Conservation (phyloP, 2,113 vertebrate species). For the Perognathus longimembris region DNA sequence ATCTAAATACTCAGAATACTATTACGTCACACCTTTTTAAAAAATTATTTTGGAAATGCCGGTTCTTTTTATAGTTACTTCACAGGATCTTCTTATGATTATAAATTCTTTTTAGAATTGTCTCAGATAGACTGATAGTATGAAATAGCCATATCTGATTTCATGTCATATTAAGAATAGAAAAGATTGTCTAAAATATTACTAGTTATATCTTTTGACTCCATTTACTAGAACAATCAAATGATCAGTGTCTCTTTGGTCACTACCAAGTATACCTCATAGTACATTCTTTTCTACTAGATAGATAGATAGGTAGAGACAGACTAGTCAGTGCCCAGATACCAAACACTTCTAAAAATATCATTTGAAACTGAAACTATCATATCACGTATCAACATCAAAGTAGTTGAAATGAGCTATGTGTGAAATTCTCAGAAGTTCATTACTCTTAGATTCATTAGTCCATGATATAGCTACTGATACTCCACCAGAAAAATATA, state of each 20-base stretch:
- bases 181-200: conserved; percentile 15
- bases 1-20: neutral
- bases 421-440: conserved; percentile 67
- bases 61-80: neutral
- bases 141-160: neutral
- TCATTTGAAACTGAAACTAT: conserved; percentile 70
- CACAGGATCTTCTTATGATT: conserved; percentile 1
- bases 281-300: neutral
- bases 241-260: conserved; percentile 14
- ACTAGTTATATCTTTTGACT: neutral
- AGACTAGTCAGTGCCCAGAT: conserved; percentile 65
- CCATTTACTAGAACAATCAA: conserved; percentile 32
- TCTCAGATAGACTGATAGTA: neutral
- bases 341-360: conserved; percentile 71
- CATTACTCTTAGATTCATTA: conserved; percentile 13
- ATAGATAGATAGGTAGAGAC: conserved; percentile 49
- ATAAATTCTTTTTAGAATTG: conserved; percentile 18
- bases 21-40: neutral
- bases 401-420: conserved; percentile 63
- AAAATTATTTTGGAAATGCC: neutral
- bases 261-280: neutral
- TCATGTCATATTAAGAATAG: neutral
- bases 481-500: neutral
- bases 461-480: neutral
- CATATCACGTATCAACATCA: conserved; percentile 58